Evolutionary conservation across 2,113 vertebrate species (phyloP).

Genomic region (Laticauda colubrina): DNA sequence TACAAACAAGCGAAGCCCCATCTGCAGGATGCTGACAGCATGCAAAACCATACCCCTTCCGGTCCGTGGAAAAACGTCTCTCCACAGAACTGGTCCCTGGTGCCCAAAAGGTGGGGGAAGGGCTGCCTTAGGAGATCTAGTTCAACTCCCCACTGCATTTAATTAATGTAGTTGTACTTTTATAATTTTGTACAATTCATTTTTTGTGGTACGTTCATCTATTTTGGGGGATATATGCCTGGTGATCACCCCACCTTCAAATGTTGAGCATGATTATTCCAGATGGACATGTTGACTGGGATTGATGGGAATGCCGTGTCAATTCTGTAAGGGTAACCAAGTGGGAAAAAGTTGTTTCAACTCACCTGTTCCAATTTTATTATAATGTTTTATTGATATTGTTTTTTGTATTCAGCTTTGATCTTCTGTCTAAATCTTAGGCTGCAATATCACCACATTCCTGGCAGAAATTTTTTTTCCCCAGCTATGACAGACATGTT

Average conservation of each 20-base stretch:
- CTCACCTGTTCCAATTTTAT: not conserved
- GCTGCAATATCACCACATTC: slow-evolving; percentile 21
- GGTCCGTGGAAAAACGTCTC: too few relatives aligned
- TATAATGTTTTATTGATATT: not conserved
- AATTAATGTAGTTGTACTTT: not conserved
- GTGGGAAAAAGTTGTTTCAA: not conserved
- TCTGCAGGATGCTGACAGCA: too few relatives aligned
- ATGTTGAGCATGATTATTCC: not conserved
- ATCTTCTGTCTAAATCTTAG: slow-evolving; percentile 21
- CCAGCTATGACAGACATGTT: slow-evolving; percentile 40
- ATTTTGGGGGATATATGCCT: not conserved
- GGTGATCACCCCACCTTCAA: not conserved
- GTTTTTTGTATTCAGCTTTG: slow-evolving; percentile 32
- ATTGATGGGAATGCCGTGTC: not conserved
- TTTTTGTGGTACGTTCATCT: not conserved
- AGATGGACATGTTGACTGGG: not conserved
- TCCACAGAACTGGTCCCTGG: too few relatives aligned
- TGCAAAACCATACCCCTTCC: too few relatives aligned
- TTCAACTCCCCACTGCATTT: not conserved
- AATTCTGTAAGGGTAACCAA: not conserved
- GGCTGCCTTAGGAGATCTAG: not conserved
- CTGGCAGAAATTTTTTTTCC: not conserved
- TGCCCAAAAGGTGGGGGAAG: too few relatives aligned
- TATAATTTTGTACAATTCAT: not conserved
- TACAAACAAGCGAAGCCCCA: too few relatives aligned